Conservation (phyloP, 2,113 vertebrate species). For the Lepidiolamprologus cunningtoni region DNA sequence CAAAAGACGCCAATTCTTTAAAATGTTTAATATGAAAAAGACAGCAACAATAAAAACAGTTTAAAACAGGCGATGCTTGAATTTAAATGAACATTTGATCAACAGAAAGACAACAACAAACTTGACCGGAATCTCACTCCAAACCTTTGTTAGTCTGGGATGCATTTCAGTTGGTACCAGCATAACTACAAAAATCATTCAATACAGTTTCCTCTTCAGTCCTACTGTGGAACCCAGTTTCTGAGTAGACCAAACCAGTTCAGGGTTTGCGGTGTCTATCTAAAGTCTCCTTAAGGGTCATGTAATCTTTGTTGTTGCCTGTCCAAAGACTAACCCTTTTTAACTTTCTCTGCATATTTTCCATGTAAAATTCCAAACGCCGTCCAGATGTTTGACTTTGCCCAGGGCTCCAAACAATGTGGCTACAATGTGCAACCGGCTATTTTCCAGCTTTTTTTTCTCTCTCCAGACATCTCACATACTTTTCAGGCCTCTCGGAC, state of each 20-base stretch:
- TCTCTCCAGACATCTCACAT: not conserved
- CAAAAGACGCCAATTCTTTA: not conserved
- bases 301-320: not conserved
- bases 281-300: not conserved
- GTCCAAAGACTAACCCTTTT: not conserved
- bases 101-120: not conserved
- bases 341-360: slow-evolving; percentile 1
- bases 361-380: slow-evolving; percentile 19
- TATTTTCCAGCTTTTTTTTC: not conserved
- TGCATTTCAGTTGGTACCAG: not conserved
- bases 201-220: not conserved
- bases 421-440: not conserved
- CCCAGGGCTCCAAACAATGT: slow-evolving; percentile 7
- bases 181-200: not conserved
- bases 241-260: not conserved
- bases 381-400: slow-evolving; percentile 28
- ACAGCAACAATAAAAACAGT: not conserved
- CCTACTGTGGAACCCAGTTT: not conserved
- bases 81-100: not conserved
- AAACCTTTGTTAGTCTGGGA: not conserved
- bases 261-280: not conserved
- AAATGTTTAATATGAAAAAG: not conserved
- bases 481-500: not conserved
- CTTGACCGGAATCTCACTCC: not conserved
- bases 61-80: not conserved